Conservation (phyloP, 2,113 vertebrate genomes). For the Myiozetetes cayanensis region DNA sequence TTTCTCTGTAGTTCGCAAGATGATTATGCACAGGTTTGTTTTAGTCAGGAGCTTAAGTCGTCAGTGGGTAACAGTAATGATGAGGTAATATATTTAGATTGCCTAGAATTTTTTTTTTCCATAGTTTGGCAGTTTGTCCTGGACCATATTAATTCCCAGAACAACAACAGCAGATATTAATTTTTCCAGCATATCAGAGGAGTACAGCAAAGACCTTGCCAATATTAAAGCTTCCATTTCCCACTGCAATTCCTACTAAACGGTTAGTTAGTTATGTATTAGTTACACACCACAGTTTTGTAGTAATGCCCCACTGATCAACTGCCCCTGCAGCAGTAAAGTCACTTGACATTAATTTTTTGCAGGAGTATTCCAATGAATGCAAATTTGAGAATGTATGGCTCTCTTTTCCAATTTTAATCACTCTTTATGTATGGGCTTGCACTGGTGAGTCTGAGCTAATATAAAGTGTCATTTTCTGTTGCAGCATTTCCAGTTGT, state of each 20-base stretch:
- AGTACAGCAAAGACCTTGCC: not conserved
- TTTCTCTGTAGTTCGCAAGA: not conserved
- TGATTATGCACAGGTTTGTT: not conserved
- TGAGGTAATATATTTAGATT: not conserved
- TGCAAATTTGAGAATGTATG: not conserved
- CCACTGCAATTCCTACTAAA: not conserved
- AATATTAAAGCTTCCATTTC: not conserved
- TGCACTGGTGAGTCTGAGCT: not conserved
- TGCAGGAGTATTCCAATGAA: not conserved
- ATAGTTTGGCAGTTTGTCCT: not conserved
- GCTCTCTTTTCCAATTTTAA: not conserved
- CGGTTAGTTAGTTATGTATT: not conserved
- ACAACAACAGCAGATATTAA: not conserved
- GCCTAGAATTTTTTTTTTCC: not conserved
- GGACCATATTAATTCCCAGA: not conserved
- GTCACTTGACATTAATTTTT: not conserved
- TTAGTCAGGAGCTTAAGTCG: not conserved
- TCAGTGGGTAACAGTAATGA: not conserved
- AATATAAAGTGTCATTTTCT: not conserved
- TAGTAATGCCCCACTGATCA: not conserved
- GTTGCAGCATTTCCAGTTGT: not conserved
- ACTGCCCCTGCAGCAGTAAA: not conserved
- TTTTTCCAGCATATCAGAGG: not conserved
- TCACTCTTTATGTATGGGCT: not conserved
- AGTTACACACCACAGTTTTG: not conserved